Base-by-base conservation (phyloP, 1,140 invertebrate species). In the Drosophila parvula region DNA sequence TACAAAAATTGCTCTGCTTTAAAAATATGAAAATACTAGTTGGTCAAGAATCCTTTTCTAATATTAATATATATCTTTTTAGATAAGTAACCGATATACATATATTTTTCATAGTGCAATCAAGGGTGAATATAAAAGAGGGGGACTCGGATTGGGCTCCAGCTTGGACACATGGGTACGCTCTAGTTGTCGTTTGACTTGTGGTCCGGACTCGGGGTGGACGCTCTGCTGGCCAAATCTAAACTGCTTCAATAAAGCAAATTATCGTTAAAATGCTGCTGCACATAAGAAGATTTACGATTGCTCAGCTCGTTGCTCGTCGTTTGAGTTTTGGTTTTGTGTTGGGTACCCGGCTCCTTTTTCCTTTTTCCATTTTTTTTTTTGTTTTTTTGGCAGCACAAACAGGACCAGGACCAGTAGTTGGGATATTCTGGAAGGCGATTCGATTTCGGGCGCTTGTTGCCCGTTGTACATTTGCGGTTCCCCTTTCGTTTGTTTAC, bases 241-340 rank as follows among this genome's bases (percentile, higher is more conserved):
- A 84, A 89, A 89, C 85, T 89, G 84, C 80, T 89, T 76, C 84
- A 89, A 89, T 89, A 89, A 89, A 89, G 84, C 84, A 89, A 89
- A 89, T 89, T 89, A 89, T 89, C 84, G 84, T 89, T 89, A 89
- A 89, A 89, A 89, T 89, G 85, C 85, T 89, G 84, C 85, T 89
- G 80, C 84, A 89, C 84, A 89, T 89, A 89, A 89, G 85, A 90
- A 89, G 84, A 89, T 89, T 89, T 89, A 89, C 84, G 84, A 89
- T 84, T 89, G 80, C 80, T 88, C 84, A 88, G 84, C 81, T 81
- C 68, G 68, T 62, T 89, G 84, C 58, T 69, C 74, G 84, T 62
- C 53, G 62, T 68, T 78, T 59, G 64, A 71, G 70, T 61, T 88
- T 36, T 53, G 50, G 50, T 30, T 53, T 36, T 76, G 56, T 30